These are phyloP conservation scores for Tragelaphus scriptus DNA, from an alignment of 2,113 vertebrate genomes.

Conservation along the genomic window DNA sequence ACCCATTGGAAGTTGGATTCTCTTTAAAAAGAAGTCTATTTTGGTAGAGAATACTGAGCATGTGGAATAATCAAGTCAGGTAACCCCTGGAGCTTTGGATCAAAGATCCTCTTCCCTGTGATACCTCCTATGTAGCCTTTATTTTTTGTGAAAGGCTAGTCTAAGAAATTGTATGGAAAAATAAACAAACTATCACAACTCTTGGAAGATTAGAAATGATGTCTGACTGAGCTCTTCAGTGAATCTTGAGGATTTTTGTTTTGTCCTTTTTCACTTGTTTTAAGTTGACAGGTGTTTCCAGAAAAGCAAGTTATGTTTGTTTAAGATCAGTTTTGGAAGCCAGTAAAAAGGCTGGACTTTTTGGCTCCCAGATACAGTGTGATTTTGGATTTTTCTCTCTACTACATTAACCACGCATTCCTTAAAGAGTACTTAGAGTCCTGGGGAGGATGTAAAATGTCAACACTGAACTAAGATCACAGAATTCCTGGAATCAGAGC, in stretches of 20 bases:
- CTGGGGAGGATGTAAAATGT: slow-evolving; percentile 64
- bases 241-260: background rate
- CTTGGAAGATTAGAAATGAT: slow-evolving; percentile 49
- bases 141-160: slow-evolving; percentile 47
- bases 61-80: slow-evolving; percentile 71
- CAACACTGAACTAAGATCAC: slow-evolving; percentile 61
- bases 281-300: slow-evolving; percentile 54
- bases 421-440: slow-evolving; percentile 65
- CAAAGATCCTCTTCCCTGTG: slow-evolving; percentile 52
- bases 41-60: slow-evolving; percentile 76
- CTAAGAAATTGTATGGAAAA: slow-evolving; percentile 50
- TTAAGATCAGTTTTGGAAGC: slow-evolving; percentile 40
- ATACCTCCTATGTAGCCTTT: slow-evolving; percentile 24
- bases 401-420: slow-evolving; percentile 66
- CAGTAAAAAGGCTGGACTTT: slow-evolving; percentile 34
- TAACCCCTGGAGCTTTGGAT: slow-evolving; percentile 70
- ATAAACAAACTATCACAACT: slow-evolving; percentile 1
- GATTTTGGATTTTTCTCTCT: slow-evolving; percentile 64
- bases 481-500: slow-evolving; percentile 60
- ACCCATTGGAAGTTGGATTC: slow-evolving; percentile 78
- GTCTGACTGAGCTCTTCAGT: slow-evolving; percentile 9
- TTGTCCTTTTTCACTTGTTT: slow-evolving; percentile 15
- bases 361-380: slow-evolving; percentile 46
- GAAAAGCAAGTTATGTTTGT: slow-evolving; percentile 49
- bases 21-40: slow-evolving; percentile 75